Conservation (phyloP, 2,888 invertebrate species). For the Papilio protenor region DNA sequence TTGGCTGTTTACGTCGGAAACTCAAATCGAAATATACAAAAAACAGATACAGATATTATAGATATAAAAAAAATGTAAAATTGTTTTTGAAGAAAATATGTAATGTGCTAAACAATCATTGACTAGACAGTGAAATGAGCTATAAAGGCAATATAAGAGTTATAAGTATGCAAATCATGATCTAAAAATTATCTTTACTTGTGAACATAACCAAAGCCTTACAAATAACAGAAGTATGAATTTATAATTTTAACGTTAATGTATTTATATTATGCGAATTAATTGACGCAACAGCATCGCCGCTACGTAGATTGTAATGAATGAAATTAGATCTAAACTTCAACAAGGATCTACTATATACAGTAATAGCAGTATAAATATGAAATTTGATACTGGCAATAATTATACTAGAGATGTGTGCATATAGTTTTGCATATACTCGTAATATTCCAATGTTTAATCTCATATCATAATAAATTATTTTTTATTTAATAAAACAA, state of each 20-base stretch:
- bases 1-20: not conserved
- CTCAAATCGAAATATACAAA: not conserved
- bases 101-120: too few relatives aligned
- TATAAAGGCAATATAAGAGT: too few relatives aligned
- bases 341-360: not conserved
- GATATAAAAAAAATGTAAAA: not conserved
- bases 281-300: not conserved
- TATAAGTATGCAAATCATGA: too few relatives aligned
- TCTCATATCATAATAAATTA: not conserved
- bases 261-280: not conserved
- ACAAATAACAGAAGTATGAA: not conserved
- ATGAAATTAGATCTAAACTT: constrained; percentile 18
- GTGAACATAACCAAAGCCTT: not conserved
- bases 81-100: not conserved
- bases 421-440: not conserved
- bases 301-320: not conserved
- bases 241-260: too few relatives aligned
- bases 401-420: constrained; percentile 4
- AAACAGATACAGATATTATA: not conserved
- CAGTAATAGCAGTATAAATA: not conserved
- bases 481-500: not conserved
- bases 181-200: too few relatives aligned
- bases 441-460: not conserved
- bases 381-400: not conserved
- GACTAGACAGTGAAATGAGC: not conserved